Conservation (phyloP, 2,113 vertebrate species). For the Silurus meridionalis region DNA sequence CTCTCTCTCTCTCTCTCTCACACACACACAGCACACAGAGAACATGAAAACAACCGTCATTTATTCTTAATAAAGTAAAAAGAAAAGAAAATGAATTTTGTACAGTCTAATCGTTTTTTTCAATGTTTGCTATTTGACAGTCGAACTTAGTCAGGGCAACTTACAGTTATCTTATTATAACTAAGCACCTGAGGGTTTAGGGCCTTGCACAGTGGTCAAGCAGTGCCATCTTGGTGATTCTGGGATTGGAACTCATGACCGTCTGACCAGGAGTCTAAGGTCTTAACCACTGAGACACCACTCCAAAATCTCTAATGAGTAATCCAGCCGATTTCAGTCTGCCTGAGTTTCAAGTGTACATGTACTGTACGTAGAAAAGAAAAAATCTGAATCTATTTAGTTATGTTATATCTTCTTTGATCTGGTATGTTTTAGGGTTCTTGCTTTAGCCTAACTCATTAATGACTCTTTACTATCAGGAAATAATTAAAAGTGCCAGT, state of each 20-base stretch:
- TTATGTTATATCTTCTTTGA: conserved; percentile 40
- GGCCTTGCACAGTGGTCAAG: no score
- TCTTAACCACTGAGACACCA: no score
- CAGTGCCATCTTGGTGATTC: no score
- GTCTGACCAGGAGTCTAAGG: no score
- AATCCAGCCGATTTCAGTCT: not conserved
- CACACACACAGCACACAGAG: conserved; percentile 65
- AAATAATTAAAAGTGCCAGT: conserved; percentile 53
- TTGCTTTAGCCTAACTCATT: conserved; percentile 39
- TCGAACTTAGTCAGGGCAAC: no score
- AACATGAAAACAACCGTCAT: not conserved
- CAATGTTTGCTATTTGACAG: no score
- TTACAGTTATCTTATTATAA: no score
- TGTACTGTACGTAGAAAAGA: not conserved
- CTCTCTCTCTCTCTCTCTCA: conserved; percentile 40
- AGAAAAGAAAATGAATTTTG: not conserved
- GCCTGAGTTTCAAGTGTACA: not conserved
- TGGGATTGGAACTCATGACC: no score
- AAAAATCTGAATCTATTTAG: not conserved
- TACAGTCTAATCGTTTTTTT: not conserved
- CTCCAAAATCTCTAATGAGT: not conserved
- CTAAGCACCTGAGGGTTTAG: no score
- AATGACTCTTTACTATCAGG: conserved; percentile 54
- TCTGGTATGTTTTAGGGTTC: conserved; percentile 45
- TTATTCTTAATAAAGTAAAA: not conserved